A percentile compares a stretch with the other conserved stretches of the same genome.
Evolutionary conservation across 2,797 vertebrate species (phyloP).

Genomic region (Spinibarbus caldwelli): DNA sequence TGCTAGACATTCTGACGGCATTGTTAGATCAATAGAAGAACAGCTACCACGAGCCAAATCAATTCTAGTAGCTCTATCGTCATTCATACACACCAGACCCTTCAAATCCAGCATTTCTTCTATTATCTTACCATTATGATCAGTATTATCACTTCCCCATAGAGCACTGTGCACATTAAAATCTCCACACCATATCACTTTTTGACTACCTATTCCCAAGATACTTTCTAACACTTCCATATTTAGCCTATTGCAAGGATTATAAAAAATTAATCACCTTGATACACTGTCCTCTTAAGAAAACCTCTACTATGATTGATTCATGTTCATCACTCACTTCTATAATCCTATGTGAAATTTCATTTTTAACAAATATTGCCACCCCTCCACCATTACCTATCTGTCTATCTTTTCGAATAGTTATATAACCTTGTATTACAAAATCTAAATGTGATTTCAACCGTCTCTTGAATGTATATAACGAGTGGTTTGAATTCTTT

Average conservation of each 20-base stretch:
- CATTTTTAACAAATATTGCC: background rate
- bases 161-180: no score
- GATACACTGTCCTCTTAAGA: background rate
- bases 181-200: background rate
- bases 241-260: background rate
- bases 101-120: background rate
- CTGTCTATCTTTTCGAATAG: background rate
- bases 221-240: background rate
- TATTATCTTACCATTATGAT: no score
- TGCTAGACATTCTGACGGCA: background rate
- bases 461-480: background rate
- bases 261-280: background rate
- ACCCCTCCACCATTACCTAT: background rate
- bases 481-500: background rate
- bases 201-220: background rate
- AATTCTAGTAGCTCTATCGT: background rate
- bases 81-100: background rate
- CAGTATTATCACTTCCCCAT: no score
- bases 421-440: background rate
- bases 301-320: no score
- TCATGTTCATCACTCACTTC: background rate
- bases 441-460: constrained; percentile 7
- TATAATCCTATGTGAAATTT: background rate
- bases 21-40: background rate
- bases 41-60: background rate